These are phyloP conservation scores for Acleris cristana DNA, from an alignment of 2,888 invertebrate genomes.

Conservation along the genomic window DNA sequence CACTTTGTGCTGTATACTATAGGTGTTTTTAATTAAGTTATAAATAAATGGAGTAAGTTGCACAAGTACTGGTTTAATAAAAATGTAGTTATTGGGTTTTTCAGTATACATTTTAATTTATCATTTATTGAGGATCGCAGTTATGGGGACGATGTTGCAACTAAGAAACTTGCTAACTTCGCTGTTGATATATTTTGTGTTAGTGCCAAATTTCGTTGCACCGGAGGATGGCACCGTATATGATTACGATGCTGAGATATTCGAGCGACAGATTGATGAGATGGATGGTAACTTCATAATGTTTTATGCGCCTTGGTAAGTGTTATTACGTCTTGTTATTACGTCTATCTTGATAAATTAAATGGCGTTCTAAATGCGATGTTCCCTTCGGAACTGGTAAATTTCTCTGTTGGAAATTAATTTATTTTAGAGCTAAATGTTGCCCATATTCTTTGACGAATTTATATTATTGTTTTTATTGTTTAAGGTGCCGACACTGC, in stretches of 20 bases:
- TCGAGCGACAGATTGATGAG: constrained; percentile 84
- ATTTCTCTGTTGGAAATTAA: too few species aligned
- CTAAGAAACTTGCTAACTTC: constrained; percentile 39
- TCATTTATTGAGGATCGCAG: constrained; percentile 1
- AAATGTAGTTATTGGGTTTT: constrained; percentile 23
- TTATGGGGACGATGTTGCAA: constrained; percentile 45
- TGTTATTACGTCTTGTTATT: constrained; percentile 6
- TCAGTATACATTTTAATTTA: not conserved
- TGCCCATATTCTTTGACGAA: not conserved
- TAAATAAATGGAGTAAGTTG: constrained; percentile 5
- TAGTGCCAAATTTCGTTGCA: constrained; percentile 86
- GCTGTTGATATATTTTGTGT: constrained; percentile 53
- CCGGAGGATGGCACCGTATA: constrained; percentile 85
- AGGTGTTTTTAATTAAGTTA: constrained; percentile 23
- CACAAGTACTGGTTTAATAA: constrained; percentile 1
- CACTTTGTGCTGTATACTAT: too few species aligned
- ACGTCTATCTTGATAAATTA: not conserved
- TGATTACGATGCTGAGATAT: constrained; percentile 85
- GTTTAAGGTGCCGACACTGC: constrained; percentile 92
- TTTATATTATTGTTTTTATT: not conserved
- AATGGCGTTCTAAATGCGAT: not conserved
- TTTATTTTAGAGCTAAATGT: not conserved
- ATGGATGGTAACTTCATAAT: constrained; percentile 89
- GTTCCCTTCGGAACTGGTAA: too few species aligned
- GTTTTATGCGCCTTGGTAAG: constrained; percentile 92